A percentile compares a stretch with the other conserved stretches of the same genome.
phyloP scores from a whole-genome alignment of 2,113 vertebrate species.

The Ginglymostoma cirratum region DNA sequence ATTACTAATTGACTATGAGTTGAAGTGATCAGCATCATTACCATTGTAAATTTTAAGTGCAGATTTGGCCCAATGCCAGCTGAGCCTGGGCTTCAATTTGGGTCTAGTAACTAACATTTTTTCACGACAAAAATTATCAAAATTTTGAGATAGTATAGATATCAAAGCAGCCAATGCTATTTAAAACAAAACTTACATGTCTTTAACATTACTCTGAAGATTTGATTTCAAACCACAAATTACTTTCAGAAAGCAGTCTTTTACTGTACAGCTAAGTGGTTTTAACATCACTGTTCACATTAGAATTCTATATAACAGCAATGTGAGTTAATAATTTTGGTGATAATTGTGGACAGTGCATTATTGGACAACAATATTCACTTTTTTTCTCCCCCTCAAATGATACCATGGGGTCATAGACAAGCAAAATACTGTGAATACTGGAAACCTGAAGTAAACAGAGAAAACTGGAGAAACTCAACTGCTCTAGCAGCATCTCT shows the following conservation, averaged over 20 bases:
- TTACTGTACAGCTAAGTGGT: background rate
- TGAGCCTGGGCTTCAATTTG: background rate
- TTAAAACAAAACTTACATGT: background rate
- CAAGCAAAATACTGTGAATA: too few species aligned
- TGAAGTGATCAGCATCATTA: slow-evolving; percentile 16
- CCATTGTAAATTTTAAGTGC: background rate
- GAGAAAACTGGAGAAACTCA: too few species aligned
- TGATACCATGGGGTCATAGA: background rate
- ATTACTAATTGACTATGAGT: background rate
- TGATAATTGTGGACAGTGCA: background rate
- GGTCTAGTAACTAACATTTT: background rate
- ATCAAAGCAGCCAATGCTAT: background rate
- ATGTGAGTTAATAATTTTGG: background rate
- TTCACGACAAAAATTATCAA: background rate
- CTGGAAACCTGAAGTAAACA: too few species aligned
- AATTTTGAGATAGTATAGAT: background rate
- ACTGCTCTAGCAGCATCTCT: too few species aligned
- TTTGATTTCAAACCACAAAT: background rate
- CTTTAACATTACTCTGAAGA: background rate
- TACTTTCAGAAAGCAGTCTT: background rate
- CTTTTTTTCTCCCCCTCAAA: background rate
- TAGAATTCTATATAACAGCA: background rate
- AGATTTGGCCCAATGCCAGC: background rate
- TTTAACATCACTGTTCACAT: background rate
- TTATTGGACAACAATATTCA: background rate